Evolutionary conservation across 2,888 invertebrate genomes (phyloP).

Genomic region (Nomada fabriciana): DNA sequence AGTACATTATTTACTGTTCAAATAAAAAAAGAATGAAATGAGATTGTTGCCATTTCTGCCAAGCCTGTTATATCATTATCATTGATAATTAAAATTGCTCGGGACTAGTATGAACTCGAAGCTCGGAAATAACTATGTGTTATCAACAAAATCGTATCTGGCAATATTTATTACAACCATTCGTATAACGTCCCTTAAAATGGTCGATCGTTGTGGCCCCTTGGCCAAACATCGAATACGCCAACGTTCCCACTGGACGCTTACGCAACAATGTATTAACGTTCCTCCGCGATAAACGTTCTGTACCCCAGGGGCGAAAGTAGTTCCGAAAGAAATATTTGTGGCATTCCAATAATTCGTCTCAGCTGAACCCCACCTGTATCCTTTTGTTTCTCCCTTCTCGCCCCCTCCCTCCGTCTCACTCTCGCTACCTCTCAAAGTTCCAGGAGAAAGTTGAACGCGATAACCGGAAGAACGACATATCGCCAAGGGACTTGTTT

Average conservation of each 20-base stretch:
- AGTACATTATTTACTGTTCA: too few relatives aligned
- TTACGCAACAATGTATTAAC: conserved; percentile 30
- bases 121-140: not conserved
- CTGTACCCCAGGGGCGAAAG: conserved; percentile 12
- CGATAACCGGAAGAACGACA: conserved; percentile 74
- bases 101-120: not conserved
- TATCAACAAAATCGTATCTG: not conserved
- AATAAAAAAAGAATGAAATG: too few relatives aligned
- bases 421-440: conserved; percentile 33
- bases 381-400: conserved; percentile 31
- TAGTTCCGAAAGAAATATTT: conserved; percentile 53
- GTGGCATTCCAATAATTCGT: conserved; percentile 74
- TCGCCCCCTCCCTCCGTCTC: not conserved
- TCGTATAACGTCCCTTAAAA: not conserved
- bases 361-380: conserved; percentile 65
- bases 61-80: too few relatives aligned
- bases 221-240: conserved; percentile 6
- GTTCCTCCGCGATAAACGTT: conserved; percentile 43
- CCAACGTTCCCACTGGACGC: not conserved
- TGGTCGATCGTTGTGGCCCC: conserved; percentile 10
- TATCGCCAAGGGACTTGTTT: conserved; percentile 72
- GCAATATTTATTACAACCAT: not conserved
- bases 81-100: too few relatives aligned
- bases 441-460: conserved; percentile 64
- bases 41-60: too few relatives aligned